Evolutionary conservation across 92 coral and sea anemone genomes (phyloP).

Genomic region (Diadumene lineata): DNA sequence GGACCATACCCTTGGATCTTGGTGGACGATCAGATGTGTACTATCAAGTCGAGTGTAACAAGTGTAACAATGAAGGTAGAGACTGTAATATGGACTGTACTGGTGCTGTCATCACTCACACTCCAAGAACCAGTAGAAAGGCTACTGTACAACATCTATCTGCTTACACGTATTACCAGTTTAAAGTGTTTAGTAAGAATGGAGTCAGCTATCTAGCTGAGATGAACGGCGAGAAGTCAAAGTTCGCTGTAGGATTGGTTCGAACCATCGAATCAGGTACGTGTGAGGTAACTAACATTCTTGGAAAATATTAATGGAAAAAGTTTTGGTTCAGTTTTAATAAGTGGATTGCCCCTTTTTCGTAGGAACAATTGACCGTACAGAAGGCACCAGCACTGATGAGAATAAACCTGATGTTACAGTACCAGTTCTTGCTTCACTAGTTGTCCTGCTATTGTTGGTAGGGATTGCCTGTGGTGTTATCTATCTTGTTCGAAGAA

Average conservation of each 20-base stretch:
- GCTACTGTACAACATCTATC: neutral
- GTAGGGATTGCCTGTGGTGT: neutral
- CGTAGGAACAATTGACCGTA: neutral
- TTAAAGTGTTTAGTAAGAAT: neutral
- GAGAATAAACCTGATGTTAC: conserved; percentile 8
- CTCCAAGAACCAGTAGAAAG: neutral
- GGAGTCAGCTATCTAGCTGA: neutral
- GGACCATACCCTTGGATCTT: conserved; percentile 38
- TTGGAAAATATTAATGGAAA: too few species aligned
- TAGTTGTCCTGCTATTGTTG: neutral
- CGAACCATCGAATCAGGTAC: neutral
- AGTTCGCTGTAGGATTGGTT: neutral
- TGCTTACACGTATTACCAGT: neutral
- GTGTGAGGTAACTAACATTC: too few species aligned
- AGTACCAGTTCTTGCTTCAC: conserved; percentile 15
- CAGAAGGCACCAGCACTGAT: neutral
- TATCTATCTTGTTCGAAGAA: conserved; percentile 5
- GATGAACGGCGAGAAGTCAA: neutral
- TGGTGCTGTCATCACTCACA: neutral
- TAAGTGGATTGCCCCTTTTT: too few species aligned
- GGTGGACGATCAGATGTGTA: conserved; percentile 33
- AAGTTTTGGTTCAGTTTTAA: neutral
- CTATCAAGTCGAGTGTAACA: conserved; percentile 47
- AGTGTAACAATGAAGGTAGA: conserved; percentile 31
- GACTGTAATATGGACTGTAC: neutral